Percentiles rank a stretch among this genome's conserved stretches.
Conservation (phyloP, 2,888 invertebrate species). For the Drosophila emarginata region DNA sequence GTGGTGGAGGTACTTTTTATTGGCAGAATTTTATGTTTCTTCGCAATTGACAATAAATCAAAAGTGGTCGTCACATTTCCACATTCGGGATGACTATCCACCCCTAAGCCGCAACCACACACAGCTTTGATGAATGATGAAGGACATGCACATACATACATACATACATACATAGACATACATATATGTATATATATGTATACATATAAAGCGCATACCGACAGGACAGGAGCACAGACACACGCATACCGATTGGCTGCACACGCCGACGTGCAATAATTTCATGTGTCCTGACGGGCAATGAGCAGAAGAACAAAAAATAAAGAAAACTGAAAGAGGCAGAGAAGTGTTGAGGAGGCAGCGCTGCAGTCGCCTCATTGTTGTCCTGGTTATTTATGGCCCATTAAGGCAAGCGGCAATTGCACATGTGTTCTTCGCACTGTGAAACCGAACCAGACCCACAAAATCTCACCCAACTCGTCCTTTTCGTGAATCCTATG, state of each 20-base stretch:
- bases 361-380: conserved; percentile 73
- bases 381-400: conserved; percentile 78
- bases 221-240: conserved; percentile 35
- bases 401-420: conserved; percentile 77
- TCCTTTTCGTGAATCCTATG: conserved; percentile 44
- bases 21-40: conserved; percentile 74
- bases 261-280: conserved; percentile 74
- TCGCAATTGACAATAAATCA: conserved; percentile 78
- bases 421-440: conserved; percentile 78
- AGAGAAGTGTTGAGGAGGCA: conserved; percentile 33
- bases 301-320: conserved; percentile 17
- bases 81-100: conserved; percentile 47
- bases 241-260: conserved; percentile 72
- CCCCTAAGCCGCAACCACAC: conserved; percentile 70
- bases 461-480: not conserved
- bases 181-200: not conserved
- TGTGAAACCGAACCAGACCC: conserved; percentile 18
- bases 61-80: conserved; percentile 58
- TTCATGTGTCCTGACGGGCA: conserved; percentile 58
- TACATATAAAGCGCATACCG: conserved; percentile 3
- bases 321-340: conserved; percentile 10
- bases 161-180: not conserved
- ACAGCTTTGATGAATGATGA: conserved; percentile 70
- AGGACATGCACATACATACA: conserved; percentile 60
- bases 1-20: conserved; percentile 55